Percentiles rank a stretch among this genome's conserved stretches.
Conservation (phyloP, 2,888 invertebrate species). For the Drosophila niveifrons region DNA sequence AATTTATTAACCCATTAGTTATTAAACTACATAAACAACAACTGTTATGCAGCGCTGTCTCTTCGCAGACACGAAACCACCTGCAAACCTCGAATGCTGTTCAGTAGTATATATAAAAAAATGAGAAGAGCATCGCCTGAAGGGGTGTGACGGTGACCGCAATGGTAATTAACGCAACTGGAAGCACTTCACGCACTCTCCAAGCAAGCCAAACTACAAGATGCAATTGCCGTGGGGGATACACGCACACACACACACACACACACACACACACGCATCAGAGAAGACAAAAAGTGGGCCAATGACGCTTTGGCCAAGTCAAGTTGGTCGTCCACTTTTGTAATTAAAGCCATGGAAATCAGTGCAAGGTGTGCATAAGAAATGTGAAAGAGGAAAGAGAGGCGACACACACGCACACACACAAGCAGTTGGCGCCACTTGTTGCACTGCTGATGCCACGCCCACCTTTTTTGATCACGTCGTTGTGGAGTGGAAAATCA, state of each 20-base stretch:
- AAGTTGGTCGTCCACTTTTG: slow-evolving; percentile 60
- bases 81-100: slow-evolving; percentile 4
- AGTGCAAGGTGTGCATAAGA: slow-evolving; percentile 60
- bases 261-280: slow-evolving; percentile 19
- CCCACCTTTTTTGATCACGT: slow-evolving; percentile 22
- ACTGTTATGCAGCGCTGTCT: neutral
- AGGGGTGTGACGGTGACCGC: slow-evolving; percentile 32
- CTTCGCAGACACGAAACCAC: slow-evolving; percentile 8
- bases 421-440: slow-evolving; percentile 54
- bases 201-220: slow-evolving; percentile 5
- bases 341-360: slow-evolving; percentile 71
- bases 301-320: slow-evolving; percentile 63
- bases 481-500: slow-evolving; percentile 12
- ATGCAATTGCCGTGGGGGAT: slow-evolving; percentile 40
- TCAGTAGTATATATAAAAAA: neutral
- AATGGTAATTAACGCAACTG: slow-evolving; percentile 55
- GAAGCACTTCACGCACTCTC: slow-evolving; percentile 46
- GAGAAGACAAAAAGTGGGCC: slow-evolving; percentile 58
- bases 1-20: slow-evolving; percentile 9
- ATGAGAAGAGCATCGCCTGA: slow-evolving; percentile 29
- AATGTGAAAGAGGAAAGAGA: slow-evolving; percentile 27
- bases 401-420: too few relatives aligned
- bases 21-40: slow-evolving; percentile 13
- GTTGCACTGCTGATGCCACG: slow-evolving; percentile 34
- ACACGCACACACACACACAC: slow-evolving; percentile 11